Conservation (phyloP, 2,113 vertebrate species). For the Electrona antarctica region DNA sequence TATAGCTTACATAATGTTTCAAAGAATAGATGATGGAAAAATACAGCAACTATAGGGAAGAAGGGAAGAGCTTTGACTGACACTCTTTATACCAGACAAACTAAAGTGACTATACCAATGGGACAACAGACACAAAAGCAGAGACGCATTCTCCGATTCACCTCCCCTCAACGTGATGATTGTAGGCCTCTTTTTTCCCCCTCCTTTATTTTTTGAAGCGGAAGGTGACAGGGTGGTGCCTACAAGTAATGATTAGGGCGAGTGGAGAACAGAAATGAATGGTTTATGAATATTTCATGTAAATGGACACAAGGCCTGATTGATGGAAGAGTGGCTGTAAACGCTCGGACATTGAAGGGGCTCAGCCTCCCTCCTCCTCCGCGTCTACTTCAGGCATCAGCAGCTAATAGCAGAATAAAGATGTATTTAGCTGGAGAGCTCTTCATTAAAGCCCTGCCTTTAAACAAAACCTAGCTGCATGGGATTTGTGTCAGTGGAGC, state of each 20-base stretch:
- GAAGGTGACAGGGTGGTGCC: conserved; percentile 74
- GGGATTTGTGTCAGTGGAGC: conserved; percentile 76
- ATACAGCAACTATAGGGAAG: conserved; percentile 33
- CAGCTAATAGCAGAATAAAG: conserved; percentile 89
- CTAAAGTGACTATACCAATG: conserved; percentile 82
- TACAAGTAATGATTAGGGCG: conserved; percentile 95
- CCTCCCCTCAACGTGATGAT: conserved; percentile 92
- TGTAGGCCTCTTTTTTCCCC: conserved; percentile 87
- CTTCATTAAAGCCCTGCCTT: conserved; percentile 88
- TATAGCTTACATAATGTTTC: background rate
- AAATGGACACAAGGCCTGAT: conserved; percentile 94
- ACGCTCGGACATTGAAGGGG: conserved; percentile 92
- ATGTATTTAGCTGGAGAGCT: conserved; percentile 92
- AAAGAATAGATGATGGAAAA: conserved; percentile 37
- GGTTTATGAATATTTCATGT: conserved; percentile 99
- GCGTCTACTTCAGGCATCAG: conserved; percentile 82
- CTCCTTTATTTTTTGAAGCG: conserved; percentile 73
- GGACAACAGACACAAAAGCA: conserved; percentile 87
- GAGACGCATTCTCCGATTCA: conserved; percentile 82
- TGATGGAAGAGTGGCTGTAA: conserved; percentile 94
- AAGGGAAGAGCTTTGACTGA: conserved; percentile 82
- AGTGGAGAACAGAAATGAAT: conserved; percentile 94
- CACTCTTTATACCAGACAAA: conserved; percentile 85
- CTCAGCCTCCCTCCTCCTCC: conserved; percentile 78
- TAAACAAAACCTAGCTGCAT: conserved; percentile 86